Base-by-base conservation (phyloP, 2,797 vertebrate species). In the Hydrophis major region DNA sequence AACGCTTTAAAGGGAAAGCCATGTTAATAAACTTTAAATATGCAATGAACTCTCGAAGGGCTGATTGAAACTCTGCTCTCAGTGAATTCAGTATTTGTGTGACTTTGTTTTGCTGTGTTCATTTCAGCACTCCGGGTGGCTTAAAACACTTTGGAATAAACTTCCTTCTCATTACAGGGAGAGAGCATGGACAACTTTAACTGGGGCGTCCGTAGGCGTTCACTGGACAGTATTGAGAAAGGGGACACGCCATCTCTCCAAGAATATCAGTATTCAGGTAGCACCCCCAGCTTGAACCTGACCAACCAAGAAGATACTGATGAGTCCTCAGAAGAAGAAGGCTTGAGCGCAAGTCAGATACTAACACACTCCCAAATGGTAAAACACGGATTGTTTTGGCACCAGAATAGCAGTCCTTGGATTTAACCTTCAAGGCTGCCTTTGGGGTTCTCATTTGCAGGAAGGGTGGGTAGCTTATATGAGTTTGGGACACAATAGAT, bases 171-270 rank as follows among this genome's bases (percentile, higher is more conserved):
- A 1, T 95, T 96, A 92, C 97, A 99, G 99, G 99, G 99, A 93
- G 99, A 99, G 97, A 99, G 99, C 96, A 99, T 99, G 99, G 99
- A 99, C 97, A 99, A 99, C 97, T 99, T 99, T 96, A 99, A 99
- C 97, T 99, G 99, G 99, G 99, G 99, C 0, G 99, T 99, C 93
- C 99, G 99, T 1, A 98, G 99, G 12, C 99, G 99, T 93, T 99
- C 99, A 0, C 97, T 99, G 93, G 99, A 99, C 97, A 99, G 99
- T 94, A 99, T 99, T 96, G 99, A 99, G 98, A 99, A 99, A 97
- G 99, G 99, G 66, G 99, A 99, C 98, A 99, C 99, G 0, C 99
- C 99, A 0, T 99, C 99, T 86, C 97, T 99, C 93, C 99, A 99
- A 97, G 99, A 99, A 95, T 99, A 98, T 97, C 99, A 98, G 95